phyloP scores from a whole-genome alignment of 2,797 vertebrate species.

The Microctenopoma stevenorrisi region DNA sequence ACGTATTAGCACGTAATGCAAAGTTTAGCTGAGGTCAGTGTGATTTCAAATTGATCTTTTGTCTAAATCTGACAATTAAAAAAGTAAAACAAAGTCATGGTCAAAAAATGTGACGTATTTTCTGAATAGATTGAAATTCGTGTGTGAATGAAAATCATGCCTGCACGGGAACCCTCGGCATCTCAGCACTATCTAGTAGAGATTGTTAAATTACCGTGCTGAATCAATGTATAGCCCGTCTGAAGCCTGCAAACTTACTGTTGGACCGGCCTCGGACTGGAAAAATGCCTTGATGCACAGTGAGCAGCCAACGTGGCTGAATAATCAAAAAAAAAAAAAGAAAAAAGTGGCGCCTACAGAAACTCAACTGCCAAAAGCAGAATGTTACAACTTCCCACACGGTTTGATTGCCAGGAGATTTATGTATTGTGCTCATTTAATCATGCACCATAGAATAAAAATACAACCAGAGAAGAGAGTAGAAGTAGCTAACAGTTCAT shows the following conservation, averaged over 20 bases:
- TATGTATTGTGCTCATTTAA: conserved; percentile 21
- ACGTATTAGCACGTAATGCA: no score
- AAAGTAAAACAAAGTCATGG: no score
- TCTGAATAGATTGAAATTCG: conserved; percentile 9
- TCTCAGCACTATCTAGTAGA: neutral
- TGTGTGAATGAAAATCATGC: neutral
- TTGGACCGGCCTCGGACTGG: neutral
- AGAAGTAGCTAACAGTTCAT: conserved; percentile 7
- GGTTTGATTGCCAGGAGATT: conserved; percentile 14
- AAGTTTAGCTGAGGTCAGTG: no score
- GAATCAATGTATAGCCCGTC: conserved; percentile 1
- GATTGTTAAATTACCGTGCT: conserved; percentile 8
- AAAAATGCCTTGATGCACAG: conserved; percentile 7
- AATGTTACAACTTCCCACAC: conserved; percentile 19
- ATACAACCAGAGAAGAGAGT: neutral
- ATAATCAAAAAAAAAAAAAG: neutral
- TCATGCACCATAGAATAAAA: neutral
- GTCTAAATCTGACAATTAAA: no score
- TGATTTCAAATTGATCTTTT: no score
- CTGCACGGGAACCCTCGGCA: neutral
- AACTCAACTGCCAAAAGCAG: conserved; percentile 20
- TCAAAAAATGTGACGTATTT: neutral
- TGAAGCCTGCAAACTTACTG: neutral
- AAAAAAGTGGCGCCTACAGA: neutral
- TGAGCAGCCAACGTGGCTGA: neutral